A percentile compares a stretch with the other conserved stretches of the same genome.
These are phyloP conservation scores for Dicrostonyx torquatus DNA, from an alignment of 2,797 vertebrate genomes.

Conservation along the genomic window DNA sequence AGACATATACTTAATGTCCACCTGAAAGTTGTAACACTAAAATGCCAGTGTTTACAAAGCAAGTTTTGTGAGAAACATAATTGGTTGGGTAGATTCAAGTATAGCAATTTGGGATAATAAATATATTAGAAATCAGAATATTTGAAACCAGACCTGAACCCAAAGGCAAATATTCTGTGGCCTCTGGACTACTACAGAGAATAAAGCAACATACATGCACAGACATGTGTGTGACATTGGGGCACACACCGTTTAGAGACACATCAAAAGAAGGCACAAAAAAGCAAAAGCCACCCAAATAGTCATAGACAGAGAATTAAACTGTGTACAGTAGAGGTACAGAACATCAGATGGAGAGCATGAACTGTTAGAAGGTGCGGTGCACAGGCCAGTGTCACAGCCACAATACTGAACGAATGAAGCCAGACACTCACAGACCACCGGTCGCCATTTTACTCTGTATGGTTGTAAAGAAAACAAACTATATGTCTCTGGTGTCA, in stretches of 20 bases:
- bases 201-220: neutral
- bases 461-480: neutral
- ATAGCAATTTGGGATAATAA: neutral
- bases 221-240: neutral
- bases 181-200: neutral
- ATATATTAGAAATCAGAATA: constrained; percentile 34
- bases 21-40: constrained; percentile 15
- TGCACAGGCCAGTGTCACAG: neutral
- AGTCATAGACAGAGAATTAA: neutral
- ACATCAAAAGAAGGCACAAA: constrained; percentile 3
- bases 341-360: neutral
- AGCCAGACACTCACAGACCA: neutral
- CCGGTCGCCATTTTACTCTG: neutral
- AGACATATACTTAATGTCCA: neutral
- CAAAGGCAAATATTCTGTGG: neutral
- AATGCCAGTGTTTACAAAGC: neutral
- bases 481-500: neutral
- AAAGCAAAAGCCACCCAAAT: neutral
- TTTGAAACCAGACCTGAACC: constrained; percentile 8
- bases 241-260: neutral
- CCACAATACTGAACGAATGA: neutral
- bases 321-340: neutral
- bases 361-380: no score
- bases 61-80: constrained; percentile 19
- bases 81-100: constrained; percentile 5